A percentile compares a stretch with the other conserved stretches of the same genome.
Evolutionary conservation across 1,140 invertebrate species (phyloP).

Genomic region (Ostrea denselamellosa): DNA sequence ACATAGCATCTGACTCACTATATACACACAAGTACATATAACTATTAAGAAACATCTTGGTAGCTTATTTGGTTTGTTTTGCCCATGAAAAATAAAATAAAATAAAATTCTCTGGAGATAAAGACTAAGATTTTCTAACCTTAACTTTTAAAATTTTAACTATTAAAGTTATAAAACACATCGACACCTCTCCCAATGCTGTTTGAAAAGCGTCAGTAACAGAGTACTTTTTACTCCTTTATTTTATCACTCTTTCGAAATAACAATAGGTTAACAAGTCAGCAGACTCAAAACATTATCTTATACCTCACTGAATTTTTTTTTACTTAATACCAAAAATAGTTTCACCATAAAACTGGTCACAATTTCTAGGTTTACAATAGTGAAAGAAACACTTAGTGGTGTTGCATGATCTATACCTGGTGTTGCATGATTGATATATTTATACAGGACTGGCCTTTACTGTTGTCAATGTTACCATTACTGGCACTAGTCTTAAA

Average conservation of each 20-base stretch:
- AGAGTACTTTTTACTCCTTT: background rate
- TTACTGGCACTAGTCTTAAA: background rate
- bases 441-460: background rate
- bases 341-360: background rate
- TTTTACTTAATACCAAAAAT: background rate
- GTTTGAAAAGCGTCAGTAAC: background rate
- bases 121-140: background rate
- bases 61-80: background rate
- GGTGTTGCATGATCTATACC: background rate
- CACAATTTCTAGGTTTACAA: background rate
- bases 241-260: background rate
- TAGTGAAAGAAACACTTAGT: background rate
- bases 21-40: background rate
- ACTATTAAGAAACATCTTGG: background rate
- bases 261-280: background rate
- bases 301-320: too few species aligned
- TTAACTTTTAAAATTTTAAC: background rate
- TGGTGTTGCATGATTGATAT: background rate
- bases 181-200: background rate
- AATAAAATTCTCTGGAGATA: background rate
- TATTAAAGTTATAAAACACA: background rate
- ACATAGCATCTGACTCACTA: background rate
- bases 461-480: background rate
- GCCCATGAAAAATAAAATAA: background rate
- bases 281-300: background rate